Percentiles rank a stretch among this genome's conserved stretches.
phyloP scores from a whole-genome alignment of 2,113 vertebrate species.

The Furnarius figulus region DNA sequence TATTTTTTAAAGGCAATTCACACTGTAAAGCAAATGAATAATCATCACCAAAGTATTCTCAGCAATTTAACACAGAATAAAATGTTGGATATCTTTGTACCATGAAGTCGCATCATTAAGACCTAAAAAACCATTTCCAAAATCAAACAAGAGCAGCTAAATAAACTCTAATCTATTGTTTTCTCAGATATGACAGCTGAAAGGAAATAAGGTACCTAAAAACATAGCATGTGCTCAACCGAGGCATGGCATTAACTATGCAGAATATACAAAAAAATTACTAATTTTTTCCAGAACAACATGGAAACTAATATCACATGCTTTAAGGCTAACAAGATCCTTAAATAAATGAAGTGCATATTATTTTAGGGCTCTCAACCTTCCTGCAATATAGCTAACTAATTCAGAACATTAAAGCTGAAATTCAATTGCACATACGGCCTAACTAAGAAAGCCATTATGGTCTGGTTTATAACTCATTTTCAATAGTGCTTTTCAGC shows the following conservation, averaged over 20 bases:
- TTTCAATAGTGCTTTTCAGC: neutral
- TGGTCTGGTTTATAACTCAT: neutral
- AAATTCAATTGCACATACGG: neutral
- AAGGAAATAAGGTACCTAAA: neutral
- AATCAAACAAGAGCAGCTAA: neutral
- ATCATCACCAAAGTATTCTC: neutral
- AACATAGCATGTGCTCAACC: neutral
- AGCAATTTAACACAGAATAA: neutral
- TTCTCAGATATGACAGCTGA: neutral
- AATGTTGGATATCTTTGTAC: neutral
- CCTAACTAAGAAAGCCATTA: neutral
- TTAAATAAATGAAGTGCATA: neutral
- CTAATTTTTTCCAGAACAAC: neutral
- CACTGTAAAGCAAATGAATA: neutral
- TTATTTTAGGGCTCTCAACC: neutral
- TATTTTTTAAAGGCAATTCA: neutral
- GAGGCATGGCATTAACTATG: neutral
- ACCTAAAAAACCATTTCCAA: rapidly evolving
- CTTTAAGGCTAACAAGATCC: neutral
- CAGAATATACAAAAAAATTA: neutral
- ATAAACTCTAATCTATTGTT: neutral
- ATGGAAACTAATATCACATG: neutral
- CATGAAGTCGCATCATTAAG: neutral
- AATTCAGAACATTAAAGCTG: neutral
- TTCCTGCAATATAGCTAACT: neutral